A percentile compares a stretch with the other conserved stretches of the same genome.
phyloP scores from a whole-genome alignment of 2,797 vertebrate species.

The Falco rusticolus region DNA sequence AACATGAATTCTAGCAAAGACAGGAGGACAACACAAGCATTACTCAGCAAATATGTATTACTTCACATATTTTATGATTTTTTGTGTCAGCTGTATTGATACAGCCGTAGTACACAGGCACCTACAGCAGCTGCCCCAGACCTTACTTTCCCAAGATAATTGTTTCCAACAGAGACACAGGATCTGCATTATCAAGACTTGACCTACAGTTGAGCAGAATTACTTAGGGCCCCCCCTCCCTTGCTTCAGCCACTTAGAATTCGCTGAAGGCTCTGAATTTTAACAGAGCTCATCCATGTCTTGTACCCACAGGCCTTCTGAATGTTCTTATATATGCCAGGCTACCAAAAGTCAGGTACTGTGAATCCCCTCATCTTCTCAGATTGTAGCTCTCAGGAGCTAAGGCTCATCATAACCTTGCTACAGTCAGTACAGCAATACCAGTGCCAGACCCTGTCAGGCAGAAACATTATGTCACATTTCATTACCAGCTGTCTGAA shows the following conservation, averaged over 20 bases:
- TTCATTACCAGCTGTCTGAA: neutral
- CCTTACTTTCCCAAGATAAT: neutral
- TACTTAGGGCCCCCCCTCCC: no score
- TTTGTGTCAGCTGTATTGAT: neutral
- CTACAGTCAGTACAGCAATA: neutral
- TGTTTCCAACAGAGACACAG: neutral
- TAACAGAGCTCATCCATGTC: rapidly evolving
- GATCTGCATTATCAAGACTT: neutral
- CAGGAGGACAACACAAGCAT: neutral
- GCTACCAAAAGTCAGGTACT: neutral
- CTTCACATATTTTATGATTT: neutral
- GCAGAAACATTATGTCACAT: neutral
- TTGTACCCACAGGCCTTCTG: neutral
- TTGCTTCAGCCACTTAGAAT: neutral
- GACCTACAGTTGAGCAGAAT: neutral
- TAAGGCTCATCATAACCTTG: rapidly evolving
- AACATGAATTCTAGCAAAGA: neutral
- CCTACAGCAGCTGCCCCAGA: neutral
- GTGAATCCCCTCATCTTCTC: neutral
- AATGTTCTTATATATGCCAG: neutral
- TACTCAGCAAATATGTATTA: neutral
- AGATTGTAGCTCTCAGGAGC: neutral
- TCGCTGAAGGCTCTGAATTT: neutral
- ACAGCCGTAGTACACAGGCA: neutral
- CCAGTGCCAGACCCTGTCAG: neutral